Evolutionary conservation across 2,888 invertebrate genomes (phyloP).

Genomic region (Melinaea marsaeus): DNA sequence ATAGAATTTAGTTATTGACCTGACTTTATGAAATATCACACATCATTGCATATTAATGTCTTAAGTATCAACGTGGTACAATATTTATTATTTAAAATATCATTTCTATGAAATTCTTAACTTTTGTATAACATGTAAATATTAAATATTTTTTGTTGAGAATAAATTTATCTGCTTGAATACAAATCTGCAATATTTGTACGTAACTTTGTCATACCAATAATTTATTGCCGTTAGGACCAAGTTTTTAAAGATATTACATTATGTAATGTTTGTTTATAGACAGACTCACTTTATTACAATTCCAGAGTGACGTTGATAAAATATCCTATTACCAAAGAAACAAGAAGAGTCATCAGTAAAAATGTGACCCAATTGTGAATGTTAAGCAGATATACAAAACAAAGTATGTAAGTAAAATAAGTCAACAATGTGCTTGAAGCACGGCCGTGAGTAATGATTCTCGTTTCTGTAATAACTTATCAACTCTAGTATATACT

Average conservation of each 20-base stretch:
- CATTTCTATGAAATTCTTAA: too few species aligned
- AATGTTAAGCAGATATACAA: conserved; percentile 53
- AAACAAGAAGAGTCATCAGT: conserved; percentile 54
- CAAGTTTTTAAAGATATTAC: not conserved
- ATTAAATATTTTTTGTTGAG: too few species aligned
- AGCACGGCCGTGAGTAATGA: too few species aligned
- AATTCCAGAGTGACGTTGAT: not conserved
- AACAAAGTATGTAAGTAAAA: conserved; percentile 37
- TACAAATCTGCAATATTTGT: too few species aligned
- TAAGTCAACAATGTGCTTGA: conserved; percentile 37
- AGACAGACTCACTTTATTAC: not conserved
- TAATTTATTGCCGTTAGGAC: not conserved
- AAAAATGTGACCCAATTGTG: conserved; percentile 45
- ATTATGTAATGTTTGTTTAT: not conserved
- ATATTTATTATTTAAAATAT: too few species aligned
- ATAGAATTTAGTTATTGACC: too few species aligned
- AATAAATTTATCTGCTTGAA: too few species aligned
- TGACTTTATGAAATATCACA: too few species aligned
- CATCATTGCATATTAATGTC: too few species aligned
- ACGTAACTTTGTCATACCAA: too few species aligned
- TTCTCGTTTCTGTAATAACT: conserved; percentile 30
- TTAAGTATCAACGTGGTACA: too few species aligned
- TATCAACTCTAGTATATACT: conserved; percentile 50
- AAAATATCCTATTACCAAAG: conserved; percentile 20
- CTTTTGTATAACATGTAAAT: too few species aligned